Evolutionary conservation across 2,888 invertebrate genomes (phyloP), one percentile per base, ranked within the genome.

Genomic region (Drosophila mimica): DNA sequence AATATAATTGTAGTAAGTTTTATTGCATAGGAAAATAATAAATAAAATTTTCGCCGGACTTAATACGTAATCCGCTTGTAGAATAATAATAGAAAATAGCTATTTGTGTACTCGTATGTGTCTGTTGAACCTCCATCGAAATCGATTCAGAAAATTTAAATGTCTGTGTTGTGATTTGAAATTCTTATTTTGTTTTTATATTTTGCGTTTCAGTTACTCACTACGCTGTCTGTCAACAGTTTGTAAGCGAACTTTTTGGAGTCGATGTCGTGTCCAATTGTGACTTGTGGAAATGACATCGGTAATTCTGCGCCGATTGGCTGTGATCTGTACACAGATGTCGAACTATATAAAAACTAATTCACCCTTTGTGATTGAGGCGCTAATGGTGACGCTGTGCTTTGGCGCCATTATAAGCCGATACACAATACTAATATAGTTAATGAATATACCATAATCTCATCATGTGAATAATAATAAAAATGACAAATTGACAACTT

Each of bases 321-420:
- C 79, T 52, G 72, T 64, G 49, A 64, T 90, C 46, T 91, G 81
- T 60, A 84, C 56, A 20, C 81, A 77, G 63, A 80, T 91, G 62
- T 83, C 89, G 5, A 81, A 91, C 76, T 91, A 76, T 34, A 90
- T 91, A 25, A 92, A 88, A 67, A 81, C 84, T 20, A 88, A 90
- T 15, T 87, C 91, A 69, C 92, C 91, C n/a, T 92, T 91, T 61
- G 70, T 91, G 56, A 82, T 92, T 48, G 92, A 92, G 80, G 85
- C 87, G 40, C 73, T 83, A 46, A 91, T 92, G 80, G 90, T 90
- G 53, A 74, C 79, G 6, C 73, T 92, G 46, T 92, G 89, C 76
- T 92, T 92, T 61, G 83, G 91, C 36, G 90, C 89, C 15, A 83
- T 92, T 33, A 74, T 92, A 17, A 90, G 91, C 73, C 86, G 86